phyloP scores from a whole-genome alignment of 2,797 vertebrate genomes.

The Vespertilio murinus region DNA sequence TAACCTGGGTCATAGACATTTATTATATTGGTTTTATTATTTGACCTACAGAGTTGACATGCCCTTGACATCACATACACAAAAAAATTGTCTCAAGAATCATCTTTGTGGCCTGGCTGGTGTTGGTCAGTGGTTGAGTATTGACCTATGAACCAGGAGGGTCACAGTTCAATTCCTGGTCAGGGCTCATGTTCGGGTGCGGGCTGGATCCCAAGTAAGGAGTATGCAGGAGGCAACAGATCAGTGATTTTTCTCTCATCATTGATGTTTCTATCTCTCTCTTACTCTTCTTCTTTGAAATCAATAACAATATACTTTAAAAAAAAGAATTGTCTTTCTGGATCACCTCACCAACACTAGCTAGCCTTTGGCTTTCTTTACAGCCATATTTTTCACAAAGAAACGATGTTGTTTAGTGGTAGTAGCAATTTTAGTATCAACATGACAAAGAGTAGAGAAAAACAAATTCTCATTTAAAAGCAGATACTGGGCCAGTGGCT shows the following conservation, averaged over 20 bases:
- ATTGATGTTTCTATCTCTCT: no score
- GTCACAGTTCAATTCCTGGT: no score
- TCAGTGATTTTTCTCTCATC: no score
- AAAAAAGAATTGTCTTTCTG: not conserved
- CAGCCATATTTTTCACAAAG: constrained; percentile 20
- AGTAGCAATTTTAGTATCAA: not conserved
- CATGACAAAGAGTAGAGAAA: not conserved
- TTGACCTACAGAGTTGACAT: not conserved
- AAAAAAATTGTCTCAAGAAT: not conserved
- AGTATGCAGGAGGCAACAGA: not conserved
- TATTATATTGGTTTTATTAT: not conserved
- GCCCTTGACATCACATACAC: not conserved
- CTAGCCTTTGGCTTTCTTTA: not conserved
- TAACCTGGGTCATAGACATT: constrained; percentile 11
- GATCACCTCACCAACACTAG: not conserved
- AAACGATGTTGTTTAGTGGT: not conserved
- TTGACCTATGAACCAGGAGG: no score
- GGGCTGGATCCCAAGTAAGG: no score
- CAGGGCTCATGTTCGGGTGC: no score
- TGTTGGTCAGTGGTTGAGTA: no score
- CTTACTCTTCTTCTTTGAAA: no score
- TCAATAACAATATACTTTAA: no score
- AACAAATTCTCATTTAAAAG: constrained; percentile 37
- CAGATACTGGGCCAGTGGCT: not conserved
- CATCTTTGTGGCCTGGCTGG: not conserved